Conservation (phyloP, 1,140 invertebrate species). For the Doryteuthis pealeii region DNA sequence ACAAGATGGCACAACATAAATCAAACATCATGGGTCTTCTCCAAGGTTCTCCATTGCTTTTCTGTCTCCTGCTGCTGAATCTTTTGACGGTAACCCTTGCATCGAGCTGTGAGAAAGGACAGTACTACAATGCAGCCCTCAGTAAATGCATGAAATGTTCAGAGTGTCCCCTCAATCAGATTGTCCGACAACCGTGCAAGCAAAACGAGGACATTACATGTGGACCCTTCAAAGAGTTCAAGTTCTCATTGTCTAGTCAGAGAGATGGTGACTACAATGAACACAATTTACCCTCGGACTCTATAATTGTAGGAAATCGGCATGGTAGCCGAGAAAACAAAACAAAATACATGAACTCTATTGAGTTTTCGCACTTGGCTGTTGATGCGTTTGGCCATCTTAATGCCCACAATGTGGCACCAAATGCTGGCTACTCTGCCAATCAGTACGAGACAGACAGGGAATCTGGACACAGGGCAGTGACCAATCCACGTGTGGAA, state of each 20-base stretch:
- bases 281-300: neutral
- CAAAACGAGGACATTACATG: constrained; percentile 25
- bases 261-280: neutral
- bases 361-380: neutral
- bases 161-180: constrained; percentile 30
- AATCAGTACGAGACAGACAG: too few species aligned
- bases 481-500: neutral
- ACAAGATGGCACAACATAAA: too few species aligned
- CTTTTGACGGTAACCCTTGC: neutral
- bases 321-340: neutral
- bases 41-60: too few species aligned
- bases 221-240: constrained; percentile 32
- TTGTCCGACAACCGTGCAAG: constrained; percentile 30
- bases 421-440: too few species aligned
- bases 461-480: neutral
- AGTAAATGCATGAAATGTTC: constrained; percentile 21
- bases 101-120: neutral
- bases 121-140: neutral
- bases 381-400: too few species aligned
- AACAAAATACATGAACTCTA: neutral
- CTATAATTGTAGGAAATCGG: neutral
- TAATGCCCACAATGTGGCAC: too few species aligned
- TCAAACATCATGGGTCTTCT: too few species aligned
- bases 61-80: too few species aligned
- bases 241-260: constrained; percentile 21